Conservation (phyloP, 2,888 invertebrate species). For the Aelia acuminata region DNA sequence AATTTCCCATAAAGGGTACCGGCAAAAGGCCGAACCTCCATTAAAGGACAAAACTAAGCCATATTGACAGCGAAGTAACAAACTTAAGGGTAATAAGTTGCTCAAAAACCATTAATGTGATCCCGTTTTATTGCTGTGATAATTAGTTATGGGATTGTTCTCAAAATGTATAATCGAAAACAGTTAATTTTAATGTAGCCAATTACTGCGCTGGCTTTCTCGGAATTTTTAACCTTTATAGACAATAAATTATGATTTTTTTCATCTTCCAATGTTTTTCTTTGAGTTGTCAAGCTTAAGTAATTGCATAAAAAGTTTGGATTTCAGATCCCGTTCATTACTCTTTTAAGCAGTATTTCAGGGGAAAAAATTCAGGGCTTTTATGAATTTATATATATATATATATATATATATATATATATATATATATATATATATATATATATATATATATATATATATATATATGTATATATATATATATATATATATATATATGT, state of each 20-base stretch:
- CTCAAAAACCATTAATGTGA: slow-evolving; percentile 1
- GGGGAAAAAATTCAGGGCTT: too few relatives aligned
- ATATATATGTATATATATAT: too few relatives aligned
- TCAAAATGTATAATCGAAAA: not conserved
- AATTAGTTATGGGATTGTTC: not conserved
- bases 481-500: too few relatives aligned
- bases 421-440: too few relatives aligned
- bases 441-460: too few relatives aligned
- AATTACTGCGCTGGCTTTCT: not conserved
- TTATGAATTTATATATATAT: too few relatives aligned
- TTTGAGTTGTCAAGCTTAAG: not conserved
- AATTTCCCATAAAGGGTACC: not conserved
- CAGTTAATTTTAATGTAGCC: slow-evolving; percentile 11
- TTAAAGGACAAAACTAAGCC: not conserved
- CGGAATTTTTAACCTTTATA: not conserved
- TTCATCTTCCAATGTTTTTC: not conserved
- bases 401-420: too few relatives aligned
- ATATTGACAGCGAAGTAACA: not conserved
- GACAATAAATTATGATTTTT: slow-evolving; percentile 39
- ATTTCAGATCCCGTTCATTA: not conserved
- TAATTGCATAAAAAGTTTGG: not conserved
- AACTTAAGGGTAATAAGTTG: not conserved
- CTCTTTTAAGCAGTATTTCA: not conserved
- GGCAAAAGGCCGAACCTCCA: not conserved
- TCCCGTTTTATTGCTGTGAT: not conserved